Conservation (phyloP, 2,888 invertebrate species). For the Torymus aiolomorphi region DNA sequence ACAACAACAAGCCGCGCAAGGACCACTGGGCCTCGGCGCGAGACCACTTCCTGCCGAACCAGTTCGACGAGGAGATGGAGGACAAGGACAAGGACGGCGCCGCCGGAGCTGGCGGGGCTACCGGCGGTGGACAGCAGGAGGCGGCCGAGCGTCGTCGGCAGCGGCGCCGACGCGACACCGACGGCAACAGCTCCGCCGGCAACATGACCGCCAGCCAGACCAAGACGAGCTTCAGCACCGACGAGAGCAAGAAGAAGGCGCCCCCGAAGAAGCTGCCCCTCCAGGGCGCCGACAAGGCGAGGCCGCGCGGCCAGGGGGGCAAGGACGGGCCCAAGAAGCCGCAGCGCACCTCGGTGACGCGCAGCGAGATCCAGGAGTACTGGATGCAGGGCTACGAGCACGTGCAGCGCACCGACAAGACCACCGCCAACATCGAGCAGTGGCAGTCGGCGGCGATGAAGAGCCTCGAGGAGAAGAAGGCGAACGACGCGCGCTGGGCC, state of each 20-base stretch:
- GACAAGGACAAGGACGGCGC: constrained; percentile 62
- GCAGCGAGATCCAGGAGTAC: constrained; percentile 60
- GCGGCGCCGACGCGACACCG: constrained; percentile 58
- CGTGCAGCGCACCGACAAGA: constrained; percentile 61
- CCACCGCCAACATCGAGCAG: constrained; percentile 70
- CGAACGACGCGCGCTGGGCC: constrained; percentile 55
- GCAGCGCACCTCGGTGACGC: constrained; percentile 57
- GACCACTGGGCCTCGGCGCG: constrained; percentile 74
- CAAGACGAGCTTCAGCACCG: constrained; percentile 60
- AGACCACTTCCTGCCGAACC: constrained; percentile 69
- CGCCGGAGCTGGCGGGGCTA: constrained; percentile 54
- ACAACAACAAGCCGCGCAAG: constrained; percentile 67
- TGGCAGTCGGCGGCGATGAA: constrained; percentile 69
- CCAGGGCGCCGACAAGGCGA: constrained; percentile 62
- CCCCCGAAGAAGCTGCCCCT: constrained; percentile 71
- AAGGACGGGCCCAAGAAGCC: constrained; percentile 55
- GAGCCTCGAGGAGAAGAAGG: constrained; percentile 57
- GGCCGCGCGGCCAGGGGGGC: constrained; percentile 53
- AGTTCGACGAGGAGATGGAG: constrained; percentile 66
- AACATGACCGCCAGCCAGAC: constrained; percentile 61
- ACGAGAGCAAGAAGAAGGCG: constrained; percentile 56
- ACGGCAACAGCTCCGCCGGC: constrained; percentile 55
- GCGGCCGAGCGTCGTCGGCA: constrained; percentile 65
- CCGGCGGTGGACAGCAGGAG: constrained; percentile 61
- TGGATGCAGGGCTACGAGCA: constrained; percentile 62